Base-by-base conservation (phyloP, 2,797 vertebrate genomes). In the Hippopotamyrus pictus region DNA sequence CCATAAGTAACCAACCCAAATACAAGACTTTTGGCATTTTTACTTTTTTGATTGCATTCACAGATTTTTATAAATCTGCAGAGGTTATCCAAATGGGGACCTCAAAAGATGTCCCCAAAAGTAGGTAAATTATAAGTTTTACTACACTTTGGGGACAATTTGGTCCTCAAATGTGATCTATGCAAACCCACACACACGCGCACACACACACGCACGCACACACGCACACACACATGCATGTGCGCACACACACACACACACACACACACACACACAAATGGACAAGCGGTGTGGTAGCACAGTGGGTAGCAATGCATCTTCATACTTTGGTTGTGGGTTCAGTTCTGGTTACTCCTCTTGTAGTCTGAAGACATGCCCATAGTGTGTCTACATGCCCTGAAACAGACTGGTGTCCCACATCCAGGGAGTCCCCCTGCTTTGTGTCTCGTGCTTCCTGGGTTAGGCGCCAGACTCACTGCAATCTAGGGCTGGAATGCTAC, bases 161-260 rank as follows among this genome's bases (percentile, higher is more conserved):
- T n/a, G n/a, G n/a, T n/a, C n/a, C n/a, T n/a, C n/a, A n/a, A n/a
- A n/a, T n/a, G n/a, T n/a, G n/a, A n/a, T n/a, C n/a, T n/a, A n/a
- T 85, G 82, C 86, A 90, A 25, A 89, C 88, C 76, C 51, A 76
- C 62, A 73, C 46, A 82, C 25, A 86, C 11, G n/a, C 54, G n/a
- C 54, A 57, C 54, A 19, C 17, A n/a, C 85, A 88, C 62, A 88
- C 89, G 76, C 83, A 29, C 50, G 62, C n/a, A 73, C 76, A 79
- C 88, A 87, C 62, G n/a, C n/a, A n/a, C n/a, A n/a, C n/a, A n/a
- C n/a, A n/a, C n/a, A n/a, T n/a, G n/a, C n/a, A n/a, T n/a, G n/a
- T n/a, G n/a, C n/a, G n/a, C n/a, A 88, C 89, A 53, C 0, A 53
- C 1, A 54, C 4, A 57, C 11, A 57, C 2, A 50, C 48, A 50